phyloP scores from a whole-genome alignment of 2,797 vertebrate genomes.

The Chelidonichthys spinosus region DNA sequence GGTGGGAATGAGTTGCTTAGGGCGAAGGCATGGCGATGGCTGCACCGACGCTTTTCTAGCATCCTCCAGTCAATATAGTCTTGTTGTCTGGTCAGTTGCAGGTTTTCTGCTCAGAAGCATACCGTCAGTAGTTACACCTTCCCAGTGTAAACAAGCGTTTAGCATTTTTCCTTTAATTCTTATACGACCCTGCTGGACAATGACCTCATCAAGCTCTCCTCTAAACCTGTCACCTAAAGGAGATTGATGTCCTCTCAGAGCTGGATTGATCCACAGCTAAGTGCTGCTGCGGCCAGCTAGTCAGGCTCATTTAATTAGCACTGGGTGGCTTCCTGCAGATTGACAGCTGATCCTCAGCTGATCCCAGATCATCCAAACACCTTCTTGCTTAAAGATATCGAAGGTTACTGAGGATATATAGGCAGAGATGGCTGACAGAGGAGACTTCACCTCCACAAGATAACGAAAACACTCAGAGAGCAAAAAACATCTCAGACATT shows the following conservation, averaged over 20 bases:
- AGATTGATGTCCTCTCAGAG: constrained; percentile 59
- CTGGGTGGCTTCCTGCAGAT: constrained; percentile 36
- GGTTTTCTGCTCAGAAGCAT: constrained; percentile 1
- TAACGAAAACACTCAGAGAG: neutral
- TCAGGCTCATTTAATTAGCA: constrained; percentile 61
- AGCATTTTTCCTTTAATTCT: neutral
- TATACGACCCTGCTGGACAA: constrained; percentile 44
- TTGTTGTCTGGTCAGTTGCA: too few relatives aligned
- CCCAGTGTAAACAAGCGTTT: neutral
- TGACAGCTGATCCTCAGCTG: constrained; percentile 50
- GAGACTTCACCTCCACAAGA: neutral
- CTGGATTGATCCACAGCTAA: constrained; percentile 50
- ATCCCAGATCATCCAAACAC: constrained; percentile 56
- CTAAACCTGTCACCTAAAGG: constrained; percentile 65
- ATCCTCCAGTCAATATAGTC: too few relatives aligned
- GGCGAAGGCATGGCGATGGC: too few relatives aligned
- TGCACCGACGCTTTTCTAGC: too few relatives aligned
- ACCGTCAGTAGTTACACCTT: neutral
- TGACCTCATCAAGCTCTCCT: constrained; percentile 50
- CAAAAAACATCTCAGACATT: neutral
- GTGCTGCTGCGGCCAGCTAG: constrained; percentile 47
- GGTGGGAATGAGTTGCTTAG: too few relatives aligned
- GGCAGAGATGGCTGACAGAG: constrained; percentile 3
- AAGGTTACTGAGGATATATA: neutral
- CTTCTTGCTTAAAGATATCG: constrained; percentile 22